A percentile compares a stretch with the other conserved stretches of the same genome.
phyloP scores from a whole-genome alignment of 2,888 invertebrate genomes.

The Philereme vetulata region DNA sequence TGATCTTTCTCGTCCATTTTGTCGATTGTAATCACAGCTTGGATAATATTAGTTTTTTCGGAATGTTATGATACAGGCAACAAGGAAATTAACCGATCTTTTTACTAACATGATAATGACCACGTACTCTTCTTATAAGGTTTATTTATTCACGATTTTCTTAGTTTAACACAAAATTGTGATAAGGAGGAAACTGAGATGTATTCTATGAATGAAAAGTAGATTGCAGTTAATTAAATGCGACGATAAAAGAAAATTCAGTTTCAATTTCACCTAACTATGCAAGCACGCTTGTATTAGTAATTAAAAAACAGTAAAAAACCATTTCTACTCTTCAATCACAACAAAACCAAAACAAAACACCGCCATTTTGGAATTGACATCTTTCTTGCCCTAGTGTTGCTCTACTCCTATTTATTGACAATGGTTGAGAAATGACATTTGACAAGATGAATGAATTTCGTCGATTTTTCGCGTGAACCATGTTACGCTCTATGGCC shows the following conservation, averaged over 20 bases:
- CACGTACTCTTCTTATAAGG: background rate
- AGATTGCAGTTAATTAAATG: background rate
- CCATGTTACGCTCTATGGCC: background rate
- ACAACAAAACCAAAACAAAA: slow-evolving; percentile 33
- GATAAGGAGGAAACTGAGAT: background rate
- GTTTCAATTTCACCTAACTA: background rate
- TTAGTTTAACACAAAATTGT: background rate
- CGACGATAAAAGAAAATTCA: background rate
- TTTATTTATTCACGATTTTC: background rate
- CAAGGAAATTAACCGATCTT: background rate
- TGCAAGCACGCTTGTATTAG: background rate
- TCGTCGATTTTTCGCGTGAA: background rate
- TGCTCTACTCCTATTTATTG: too few relatives aligned
- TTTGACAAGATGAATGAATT: too few relatives aligned
- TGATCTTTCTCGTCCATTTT: slow-evolving; percentile 54
- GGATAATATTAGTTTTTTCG: background rate
- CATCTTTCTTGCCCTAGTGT: too few relatives aligned
- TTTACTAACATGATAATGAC: background rate
- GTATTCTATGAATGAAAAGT: slow-evolving; percentile 10
- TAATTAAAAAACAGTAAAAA: background rate
- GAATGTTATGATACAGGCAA: background rate
- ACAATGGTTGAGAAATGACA: too few relatives aligned
- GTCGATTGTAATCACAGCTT: background rate
- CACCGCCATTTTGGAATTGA: slow-evolving; percentile 26
- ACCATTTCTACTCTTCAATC: slow-evolving; percentile 3